Evolutionary conservation across 2,888 invertebrate genomes (phyloP).

Genomic region (Patella depressa): DNA sequence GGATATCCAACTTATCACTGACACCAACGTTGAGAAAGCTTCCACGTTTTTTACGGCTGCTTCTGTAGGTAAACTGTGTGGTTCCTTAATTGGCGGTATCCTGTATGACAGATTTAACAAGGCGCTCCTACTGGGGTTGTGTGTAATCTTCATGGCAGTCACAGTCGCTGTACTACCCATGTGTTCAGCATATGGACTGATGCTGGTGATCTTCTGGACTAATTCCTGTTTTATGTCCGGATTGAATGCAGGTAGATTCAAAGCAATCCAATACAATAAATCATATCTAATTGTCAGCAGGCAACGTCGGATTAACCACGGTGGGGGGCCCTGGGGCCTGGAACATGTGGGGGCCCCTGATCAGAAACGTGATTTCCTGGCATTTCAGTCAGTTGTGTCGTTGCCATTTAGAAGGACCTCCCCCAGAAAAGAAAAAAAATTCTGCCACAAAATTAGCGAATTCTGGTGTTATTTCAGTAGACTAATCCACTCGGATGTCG

Average conservation of each 20-base stretch:
- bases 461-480: too few relatives aligned
- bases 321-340: too few relatives aligned
- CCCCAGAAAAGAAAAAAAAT: too few relatives aligned
- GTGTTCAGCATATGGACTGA: conserved; percentile 62
- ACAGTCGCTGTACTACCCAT: conserved; percentile 68
- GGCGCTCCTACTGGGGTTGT: conserved; percentile 65
- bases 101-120: conserved; percentile 59
- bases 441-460: too few relatives aligned
- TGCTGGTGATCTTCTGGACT: conserved; percentile 59
- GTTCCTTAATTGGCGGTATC: conserved; percentile 65
- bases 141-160: conserved; percentile 65
- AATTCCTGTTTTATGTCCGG: conserved; percentile 67
- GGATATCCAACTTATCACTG: conserved; percentile 65
- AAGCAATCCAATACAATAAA: too few relatives aligned
- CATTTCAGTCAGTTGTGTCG: too few relatives aligned
- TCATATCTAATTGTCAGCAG: too few relatives aligned
- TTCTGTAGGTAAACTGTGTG: conserved; percentile 69
- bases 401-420: too few relatives aligned
- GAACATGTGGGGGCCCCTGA: too few relatives aligned
- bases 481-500: too few relatives aligned
- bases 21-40: conserved; percentile 61
- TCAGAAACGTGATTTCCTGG: too few relatives aligned
- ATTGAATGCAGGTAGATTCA: conserved; percentile 53
- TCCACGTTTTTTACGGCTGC: conserved; percentile 67
- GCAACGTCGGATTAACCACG: too few relatives aligned